phyloP scores from a whole-genome alignment of 2,113 vertebrate genomes.

The Oenanthe oenanthe region DNA sequence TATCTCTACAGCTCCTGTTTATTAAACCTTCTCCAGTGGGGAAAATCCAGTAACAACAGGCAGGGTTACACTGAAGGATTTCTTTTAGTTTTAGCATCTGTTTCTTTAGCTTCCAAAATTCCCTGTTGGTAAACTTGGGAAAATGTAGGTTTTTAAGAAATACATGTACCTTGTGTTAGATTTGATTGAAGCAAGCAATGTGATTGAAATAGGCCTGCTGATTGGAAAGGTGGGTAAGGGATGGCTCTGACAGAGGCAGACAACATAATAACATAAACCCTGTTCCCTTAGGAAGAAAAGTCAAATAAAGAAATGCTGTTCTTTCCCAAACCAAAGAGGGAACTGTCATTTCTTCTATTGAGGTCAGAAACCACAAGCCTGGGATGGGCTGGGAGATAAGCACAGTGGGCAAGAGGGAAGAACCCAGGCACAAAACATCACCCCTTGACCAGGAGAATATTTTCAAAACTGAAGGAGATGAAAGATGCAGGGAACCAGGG shows the following conservation, averaged over 20 bases:
- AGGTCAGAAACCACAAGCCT: neutral
- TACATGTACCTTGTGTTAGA: neutral
- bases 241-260: neutral
- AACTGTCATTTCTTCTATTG: neutral
- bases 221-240: neutral
- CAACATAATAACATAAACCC: neutral
- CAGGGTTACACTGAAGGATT: neutral
- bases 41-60: neutral
- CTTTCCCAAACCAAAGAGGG: neutral
- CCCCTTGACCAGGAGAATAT: neutral
- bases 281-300: neutral
- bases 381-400: neutral
- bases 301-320: slow-evolving; percentile 22
- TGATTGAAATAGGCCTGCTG: neutral
- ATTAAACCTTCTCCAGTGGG: neutral
- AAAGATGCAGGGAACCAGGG: neutral
- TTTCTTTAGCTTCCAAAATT: neutral
- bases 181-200: neutral
- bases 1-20: neutral
- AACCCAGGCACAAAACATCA: neutral
- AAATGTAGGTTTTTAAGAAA: neutral
- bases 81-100: neutral
- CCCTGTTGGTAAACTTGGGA: neutral
- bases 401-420: neutral
- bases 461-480: neutral